These are phyloP conservation scores for Paraplagusia blochii DNA, from an alignment of 2,113 vertebrate species.

Conservation along the genomic window DNA sequence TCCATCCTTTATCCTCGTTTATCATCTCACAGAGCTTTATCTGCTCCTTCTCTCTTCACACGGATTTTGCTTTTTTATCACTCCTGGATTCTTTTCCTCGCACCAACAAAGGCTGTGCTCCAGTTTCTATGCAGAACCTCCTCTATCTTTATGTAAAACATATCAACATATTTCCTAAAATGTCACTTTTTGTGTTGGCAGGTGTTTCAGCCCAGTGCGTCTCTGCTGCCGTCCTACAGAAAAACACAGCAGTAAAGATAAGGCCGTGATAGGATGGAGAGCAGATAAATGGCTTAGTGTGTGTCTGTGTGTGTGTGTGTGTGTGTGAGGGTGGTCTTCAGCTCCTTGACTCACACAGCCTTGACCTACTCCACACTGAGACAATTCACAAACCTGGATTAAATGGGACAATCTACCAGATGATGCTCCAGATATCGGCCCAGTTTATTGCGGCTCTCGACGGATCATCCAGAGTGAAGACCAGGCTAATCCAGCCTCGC, in stretches of 20 bases:
- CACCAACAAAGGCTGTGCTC: not conserved
- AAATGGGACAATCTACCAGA: constrained; percentile 6
- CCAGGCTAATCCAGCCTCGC: too few relatives aligned
- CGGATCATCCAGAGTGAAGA: too few relatives aligned
- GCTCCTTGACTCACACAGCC: constrained; percentile 45
- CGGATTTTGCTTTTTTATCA: constrained; percentile 22
- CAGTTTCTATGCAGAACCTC: not conserved
- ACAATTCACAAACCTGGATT: not conserved
- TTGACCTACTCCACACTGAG: constrained; percentile 57
- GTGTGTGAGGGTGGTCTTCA: constrained; percentile 15
- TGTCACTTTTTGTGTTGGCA: not conserved
- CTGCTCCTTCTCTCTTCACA: not conserved
- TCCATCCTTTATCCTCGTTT: constrained; percentile 25
- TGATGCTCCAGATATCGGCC: not conserved
- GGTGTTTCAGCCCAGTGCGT: constrained; percentile 48
- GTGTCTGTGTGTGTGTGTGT: constrained; percentile 9
- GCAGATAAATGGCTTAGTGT: constrained; percentile 48
- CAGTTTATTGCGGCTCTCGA: not conserved
- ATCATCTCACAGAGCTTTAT: constrained; percentile 13
- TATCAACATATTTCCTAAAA: not conserved
- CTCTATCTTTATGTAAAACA: not conserved
- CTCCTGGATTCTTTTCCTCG: constrained; percentile 1
- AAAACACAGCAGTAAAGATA: constrained; percentile 78
- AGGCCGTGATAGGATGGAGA: constrained; percentile 33
- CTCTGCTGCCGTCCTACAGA: constrained; percentile 52